These are phyloP conservation scores for Anas bernieri DNA, from an alignment of 2,797 vertebrate species.

Conservation along the genomic window DNA sequence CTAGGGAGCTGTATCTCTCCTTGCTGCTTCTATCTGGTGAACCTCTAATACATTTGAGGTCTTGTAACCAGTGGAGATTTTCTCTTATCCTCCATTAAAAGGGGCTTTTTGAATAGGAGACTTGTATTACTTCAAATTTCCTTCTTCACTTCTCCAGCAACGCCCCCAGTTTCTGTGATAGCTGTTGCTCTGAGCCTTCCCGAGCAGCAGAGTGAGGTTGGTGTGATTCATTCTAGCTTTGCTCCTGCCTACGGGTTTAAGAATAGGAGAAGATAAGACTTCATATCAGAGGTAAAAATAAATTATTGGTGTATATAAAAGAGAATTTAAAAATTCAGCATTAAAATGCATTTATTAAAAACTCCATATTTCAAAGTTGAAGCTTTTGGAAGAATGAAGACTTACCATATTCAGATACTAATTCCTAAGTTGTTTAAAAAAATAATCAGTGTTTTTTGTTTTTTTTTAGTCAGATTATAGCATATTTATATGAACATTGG, in stretches of 20 bases:
- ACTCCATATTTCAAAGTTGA: not conserved
- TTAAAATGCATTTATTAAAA: not conserved
- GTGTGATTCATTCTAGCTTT: not conserved
- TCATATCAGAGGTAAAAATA: not conserved
- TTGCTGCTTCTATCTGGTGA: not conserved
- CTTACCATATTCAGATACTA: not conserved
- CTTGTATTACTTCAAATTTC: not conserved
- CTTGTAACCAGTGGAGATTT: not conserved
- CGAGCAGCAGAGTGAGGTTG: not conserved
- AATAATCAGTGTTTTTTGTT: not conserved
- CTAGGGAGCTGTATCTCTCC: not conserved
- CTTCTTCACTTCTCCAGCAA: not conserved
- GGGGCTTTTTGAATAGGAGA: not conserved
- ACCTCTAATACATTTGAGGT: not conserved
- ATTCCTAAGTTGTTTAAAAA: not conserved
- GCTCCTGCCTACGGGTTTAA: not conserved
- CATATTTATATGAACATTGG: not conserved
- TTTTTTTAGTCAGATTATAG: not conserved
- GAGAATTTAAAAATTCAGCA: not conserved
- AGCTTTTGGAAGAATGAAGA: not conserved
- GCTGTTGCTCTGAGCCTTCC: slow-evolving; percentile 21
- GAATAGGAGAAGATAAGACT: not conserved
- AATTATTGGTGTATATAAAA: not conserved
- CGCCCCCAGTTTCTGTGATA: not conserved
- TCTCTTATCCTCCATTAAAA: not conserved